Evolutionary conservation across 2,113 vertebrate genomes (phyloP).

Genomic region (Paramisgurnus dabryanus): DNA sequence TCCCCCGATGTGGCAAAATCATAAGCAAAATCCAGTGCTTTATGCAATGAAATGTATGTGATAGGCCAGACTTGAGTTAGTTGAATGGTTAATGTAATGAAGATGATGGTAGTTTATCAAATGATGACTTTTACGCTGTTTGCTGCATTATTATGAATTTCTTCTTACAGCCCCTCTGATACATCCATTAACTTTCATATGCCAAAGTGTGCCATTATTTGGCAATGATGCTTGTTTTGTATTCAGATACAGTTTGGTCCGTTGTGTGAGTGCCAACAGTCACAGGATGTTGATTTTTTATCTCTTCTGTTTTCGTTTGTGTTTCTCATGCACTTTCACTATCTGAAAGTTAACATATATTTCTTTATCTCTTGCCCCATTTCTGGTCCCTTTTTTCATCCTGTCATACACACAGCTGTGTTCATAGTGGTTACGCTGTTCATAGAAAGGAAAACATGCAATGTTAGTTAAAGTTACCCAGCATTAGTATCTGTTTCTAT

Average conservation of each 20-base stretch:
- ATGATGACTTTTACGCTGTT: background rate
- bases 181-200: background rate
- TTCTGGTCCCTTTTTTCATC: conserved; percentile 57
- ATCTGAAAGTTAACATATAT: conserved; percentile 71
- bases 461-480: conserved; percentile 22
- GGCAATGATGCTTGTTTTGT: background rate
- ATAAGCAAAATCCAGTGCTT: conserved; percentile 7
- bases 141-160: background rate
- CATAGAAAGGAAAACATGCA: conserved; percentile 41
- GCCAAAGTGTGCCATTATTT: conserved; percentile 10
- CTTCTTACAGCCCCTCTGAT: background rate
- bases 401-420: conserved; percentile 60
- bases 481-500: background rate
- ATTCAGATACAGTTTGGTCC: background rate
- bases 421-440: conserved; percentile 66
- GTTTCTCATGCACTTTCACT: conserved; percentile 43
- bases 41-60: conserved; percentile 10
- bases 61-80: background rate
- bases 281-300: background rate
- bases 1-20: background rate
- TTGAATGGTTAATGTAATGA: conserved; percentile 4
- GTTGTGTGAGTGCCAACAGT: background rate
- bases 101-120: background rate
- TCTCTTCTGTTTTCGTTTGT: conserved; percentile 23
- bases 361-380: conserved; percentile 52